phyloP scores from a whole-genome alignment of 2,888 invertebrate genomes.

The Adelphocoris suturalis region DNA sequence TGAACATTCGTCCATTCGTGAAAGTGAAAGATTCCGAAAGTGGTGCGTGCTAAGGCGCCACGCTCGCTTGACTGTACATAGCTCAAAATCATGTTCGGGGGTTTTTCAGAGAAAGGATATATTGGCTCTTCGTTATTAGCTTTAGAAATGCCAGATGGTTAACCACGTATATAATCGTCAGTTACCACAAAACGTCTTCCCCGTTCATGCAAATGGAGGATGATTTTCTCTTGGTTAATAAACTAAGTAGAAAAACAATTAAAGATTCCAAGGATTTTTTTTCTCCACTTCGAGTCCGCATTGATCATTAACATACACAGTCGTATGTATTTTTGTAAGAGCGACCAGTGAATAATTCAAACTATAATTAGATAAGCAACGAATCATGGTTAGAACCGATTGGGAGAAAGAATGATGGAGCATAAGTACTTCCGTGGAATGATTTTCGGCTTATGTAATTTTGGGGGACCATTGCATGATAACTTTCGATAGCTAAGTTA shows the following conservation, averaged over 20 bases:
- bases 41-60: conserved; percentile 45
- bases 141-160: background rate
- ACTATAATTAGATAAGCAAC: no score
- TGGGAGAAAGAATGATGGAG: no score
- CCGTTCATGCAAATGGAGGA: conserved; percentile 3
- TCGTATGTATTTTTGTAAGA: no score
- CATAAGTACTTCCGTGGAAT: no score
- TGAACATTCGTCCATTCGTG: conserved; percentile 4
- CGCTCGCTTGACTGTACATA: conserved; percentile 56
- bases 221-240: conserved; percentile 1
- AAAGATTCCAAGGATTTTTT: background rate
- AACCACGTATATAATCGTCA: background rate
- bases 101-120: conserved; percentile 18
- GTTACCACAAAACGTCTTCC: background rate
- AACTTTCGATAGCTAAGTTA: no score
- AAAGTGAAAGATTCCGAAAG: conserved; percentile 47
- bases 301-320: no score
- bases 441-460: no score
- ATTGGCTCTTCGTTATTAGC: background rate
- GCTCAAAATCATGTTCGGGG: conserved; percentile 15
- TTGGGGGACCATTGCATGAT: no score
- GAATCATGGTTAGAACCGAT: no score
- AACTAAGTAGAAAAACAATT: background rate
- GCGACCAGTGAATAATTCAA: no score
- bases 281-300: background rate